Evolutionary conservation across 2,888 invertebrate genomes (phyloP), one percentile per base, ranked within the genome.

Genomic region (Girardia tigrina): DNA sequence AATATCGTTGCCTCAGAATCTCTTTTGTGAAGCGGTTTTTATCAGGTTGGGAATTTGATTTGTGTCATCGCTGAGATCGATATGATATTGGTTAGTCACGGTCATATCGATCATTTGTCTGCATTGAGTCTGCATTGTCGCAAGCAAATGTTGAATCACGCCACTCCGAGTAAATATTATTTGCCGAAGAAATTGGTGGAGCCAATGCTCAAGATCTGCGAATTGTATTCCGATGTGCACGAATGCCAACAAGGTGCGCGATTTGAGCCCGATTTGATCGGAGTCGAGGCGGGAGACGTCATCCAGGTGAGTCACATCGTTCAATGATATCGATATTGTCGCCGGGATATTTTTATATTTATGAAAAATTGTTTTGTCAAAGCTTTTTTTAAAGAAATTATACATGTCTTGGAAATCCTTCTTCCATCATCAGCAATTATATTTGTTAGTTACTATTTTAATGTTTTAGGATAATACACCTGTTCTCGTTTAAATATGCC

Each of bases 31-130:
- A 20, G 23, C 4, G 6, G n/a, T 56, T 12, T 56, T 56, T 56
- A n/a, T 56, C n/a, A 56, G 56, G 56, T 56, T 20, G 16, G 36
- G 8, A 36, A 36, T 36, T 20, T 12, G n/a, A 12, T 12, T 20
- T 20, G n/a, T 56, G 2, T 56, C 2, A 20, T 56, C 23, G 4
- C 23, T 23, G 4, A 20, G 56, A 20, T 8, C 6, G n/a, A 20
- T 56, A 16, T 56, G 16, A 36, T 12, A 36, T 12, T 12, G 4
- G 4, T 27, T 74, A 75, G 75, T 69, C 82, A 82, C 79, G 82
- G 82, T 0, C 82, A 82, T 77, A 79, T 81, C 78, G 82, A 82
- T 74, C 82, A 82, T 71, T 78, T 81, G 28, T 79, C 79, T 12
- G 80, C 79, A 4, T 42, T 82, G 8, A 78, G 80, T 16, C 80